Conservation (phyloP, 2,888 invertebrate species). For the Adineta ricciae region DNA sequence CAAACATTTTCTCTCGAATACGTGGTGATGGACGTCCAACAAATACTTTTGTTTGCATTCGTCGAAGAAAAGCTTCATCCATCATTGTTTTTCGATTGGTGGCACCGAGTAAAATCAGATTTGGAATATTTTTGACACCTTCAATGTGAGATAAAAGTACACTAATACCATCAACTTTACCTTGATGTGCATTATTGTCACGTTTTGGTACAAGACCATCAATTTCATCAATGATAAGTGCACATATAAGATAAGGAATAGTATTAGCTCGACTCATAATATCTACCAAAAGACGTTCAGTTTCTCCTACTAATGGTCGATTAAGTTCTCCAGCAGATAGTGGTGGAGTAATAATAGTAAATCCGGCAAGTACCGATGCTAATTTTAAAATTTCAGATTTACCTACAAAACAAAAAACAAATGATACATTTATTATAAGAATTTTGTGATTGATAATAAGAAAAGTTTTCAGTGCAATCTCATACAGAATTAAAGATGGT, state of each 20-base stretch:
- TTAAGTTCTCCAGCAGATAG: not conserved
- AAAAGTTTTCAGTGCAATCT: no score
- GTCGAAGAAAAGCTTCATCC: slow-evolving; percentile 13
- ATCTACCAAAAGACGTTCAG: not conserved
- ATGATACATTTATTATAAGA: no score
- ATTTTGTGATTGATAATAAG: no score
- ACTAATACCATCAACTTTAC: not conserved
- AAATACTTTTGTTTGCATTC: not conserved
- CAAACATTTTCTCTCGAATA: not conserved
- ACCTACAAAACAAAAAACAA: not conserved
- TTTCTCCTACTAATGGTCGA: slow-evolving; percentile 11
- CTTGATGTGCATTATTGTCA: not conserved
- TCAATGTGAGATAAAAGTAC: not conserved
- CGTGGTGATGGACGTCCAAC: not conserved
- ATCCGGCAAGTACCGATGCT: not conserved
- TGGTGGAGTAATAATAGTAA: not conserved
- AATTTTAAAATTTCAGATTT: not conserved
- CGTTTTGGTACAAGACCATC: slow-evolving; percentile 23
- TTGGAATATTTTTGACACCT: slow-evolving; percentile 9
- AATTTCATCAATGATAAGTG: slow-evolving; percentile 4
- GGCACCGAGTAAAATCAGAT: not conserved
- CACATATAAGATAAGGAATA: not conserved
- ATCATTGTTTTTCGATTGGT: not conserved
- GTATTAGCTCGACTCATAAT: not conserved
- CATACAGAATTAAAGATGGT: no score